Percentiles rank a stretch among this genome's conserved stretches.
Evolutionary conservation across 2,113 vertebrate genomes (phyloP).

Genomic region (Gavialis gangeticus): DNA sequence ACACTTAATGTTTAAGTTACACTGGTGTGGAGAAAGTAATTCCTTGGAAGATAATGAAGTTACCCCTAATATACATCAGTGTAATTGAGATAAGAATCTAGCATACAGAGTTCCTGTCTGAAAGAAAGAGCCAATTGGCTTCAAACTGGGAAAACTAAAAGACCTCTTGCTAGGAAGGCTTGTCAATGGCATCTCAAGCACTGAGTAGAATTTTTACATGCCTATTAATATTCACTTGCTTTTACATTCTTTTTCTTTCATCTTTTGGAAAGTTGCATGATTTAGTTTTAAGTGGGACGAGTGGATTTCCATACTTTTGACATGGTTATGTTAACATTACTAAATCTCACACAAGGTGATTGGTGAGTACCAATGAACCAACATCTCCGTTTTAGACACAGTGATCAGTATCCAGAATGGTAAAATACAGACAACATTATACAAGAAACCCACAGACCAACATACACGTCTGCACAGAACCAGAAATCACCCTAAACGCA

Average conservation of each 20-base stretch:
- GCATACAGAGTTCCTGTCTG: background rate
- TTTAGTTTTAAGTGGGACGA: background rate
- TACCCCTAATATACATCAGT: slow-evolving; percentile 13
- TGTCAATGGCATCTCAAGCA: slow-evolving; percentile 21
- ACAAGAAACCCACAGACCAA: too few species aligned
- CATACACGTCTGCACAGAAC: too few species aligned
- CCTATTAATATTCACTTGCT: slow-evolving; percentile 4
- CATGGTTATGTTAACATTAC: background rate
- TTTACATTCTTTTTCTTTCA: slow-evolving; percentile 20
- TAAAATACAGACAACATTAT: too few species aligned
- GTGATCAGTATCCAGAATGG: too few species aligned
- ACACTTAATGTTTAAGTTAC: background rate
- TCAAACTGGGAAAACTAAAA: slow-evolving; percentile 39
- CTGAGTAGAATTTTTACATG: slow-evolving; percentile 23
- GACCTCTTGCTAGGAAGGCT: slow-evolving; percentile 24
- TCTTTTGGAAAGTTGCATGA: slow-evolving; percentile 11
- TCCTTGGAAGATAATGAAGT: slow-evolving; percentile 7
- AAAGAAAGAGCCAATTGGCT: slow-evolving; percentile 43
- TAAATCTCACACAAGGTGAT: background rate
- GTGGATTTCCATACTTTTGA: background rate
- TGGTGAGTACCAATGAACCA: background rate
- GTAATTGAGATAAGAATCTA: slow-evolving; percentile 53
- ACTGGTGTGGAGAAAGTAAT: slow-evolving; percentile 23
- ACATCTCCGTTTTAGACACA: background rate
- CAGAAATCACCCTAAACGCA: too few species aligned